Evolutionary conservation across 2,888 invertebrate species (phyloP).

Genomic region (Pecten maximus): DNA sequence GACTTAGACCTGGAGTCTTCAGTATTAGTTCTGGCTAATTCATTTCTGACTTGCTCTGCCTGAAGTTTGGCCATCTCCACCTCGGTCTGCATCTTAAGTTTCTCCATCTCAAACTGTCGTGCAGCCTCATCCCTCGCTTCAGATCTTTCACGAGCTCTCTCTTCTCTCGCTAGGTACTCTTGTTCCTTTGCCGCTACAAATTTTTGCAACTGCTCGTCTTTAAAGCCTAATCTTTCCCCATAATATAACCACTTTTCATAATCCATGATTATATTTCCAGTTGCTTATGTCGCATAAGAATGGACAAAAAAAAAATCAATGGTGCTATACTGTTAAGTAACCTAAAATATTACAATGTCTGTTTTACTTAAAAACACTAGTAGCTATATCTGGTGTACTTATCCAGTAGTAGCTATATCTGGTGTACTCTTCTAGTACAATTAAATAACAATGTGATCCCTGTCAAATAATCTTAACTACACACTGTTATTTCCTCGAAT

Average conservation of each 20-base stretch:
- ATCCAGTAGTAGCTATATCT: too few relatives aligned
- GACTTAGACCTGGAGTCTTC: neutral
- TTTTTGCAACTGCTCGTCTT: neutral
- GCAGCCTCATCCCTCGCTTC: neutral
- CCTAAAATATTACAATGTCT: neutral
- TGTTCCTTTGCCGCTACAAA: conserved; percentile 9
- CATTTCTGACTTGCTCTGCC: neutral
- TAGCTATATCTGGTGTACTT: too few relatives aligned
- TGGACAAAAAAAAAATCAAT: neutral
- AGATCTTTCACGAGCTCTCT: neutral
- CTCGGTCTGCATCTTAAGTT: neutral
- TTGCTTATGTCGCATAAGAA: neutral
- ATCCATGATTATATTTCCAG: neutral
- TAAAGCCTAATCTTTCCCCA: conserved; percentile 27
- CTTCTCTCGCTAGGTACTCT: neutral
- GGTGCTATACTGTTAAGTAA: neutral
- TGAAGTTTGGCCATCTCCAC: neutral
- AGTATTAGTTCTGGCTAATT: neutral
- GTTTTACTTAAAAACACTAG: neutral
- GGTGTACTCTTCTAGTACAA: too few relatives aligned
- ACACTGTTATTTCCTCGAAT: too few relatives aligned
- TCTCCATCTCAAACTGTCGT: neutral
- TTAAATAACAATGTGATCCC: too few relatives aligned
- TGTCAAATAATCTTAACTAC: too few relatives aligned
- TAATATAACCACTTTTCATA: conserved; percentile 18